A percentile compares a stretch with the other conserved stretches of the same genome.
These are phyloP conservation scores for Macaria liturata DNA, from an alignment of 2,888 invertebrate genomes.

Conservation along the genomic window DNA sequence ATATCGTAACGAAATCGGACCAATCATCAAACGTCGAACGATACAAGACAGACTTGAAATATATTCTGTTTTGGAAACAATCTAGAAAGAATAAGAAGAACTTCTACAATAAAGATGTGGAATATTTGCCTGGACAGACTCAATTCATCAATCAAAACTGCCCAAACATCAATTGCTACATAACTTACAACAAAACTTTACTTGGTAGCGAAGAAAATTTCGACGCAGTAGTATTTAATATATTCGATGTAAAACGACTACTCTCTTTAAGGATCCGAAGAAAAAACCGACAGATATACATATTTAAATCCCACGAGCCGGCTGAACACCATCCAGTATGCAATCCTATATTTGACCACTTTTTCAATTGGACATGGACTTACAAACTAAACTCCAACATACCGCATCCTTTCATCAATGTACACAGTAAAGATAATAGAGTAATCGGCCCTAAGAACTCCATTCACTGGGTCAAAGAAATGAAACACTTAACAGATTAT, in stretches of 20 bases:
- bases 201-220: slow-evolving; percentile 51
- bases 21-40: slow-evolving; percentile 33
- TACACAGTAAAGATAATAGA: slow-evolving; percentile 46
- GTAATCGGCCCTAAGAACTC: slow-evolving; percentile 55
- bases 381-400: slow-evolving; percentile 68
- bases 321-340: slow-evolving; percentile 59
- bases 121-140: slow-evolving; percentile 51
- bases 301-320: slow-evolving; percentile 64
- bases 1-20: slow-evolving; percentile 33
- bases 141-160: slow-evolving; percentile 66
- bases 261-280: slow-evolving; percentile 48
- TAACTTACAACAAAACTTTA: slow-evolving; percentile 58
- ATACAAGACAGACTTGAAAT: slow-evolving; percentile 64
- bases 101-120: slow-evolving; percentile 31
- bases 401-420: slow-evolving; percentile 59
- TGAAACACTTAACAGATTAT: slow-evolving; percentile 45
- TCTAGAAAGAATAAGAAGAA: slow-evolving; percentile 31
- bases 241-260: slow-evolving; percentile 49
- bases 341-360: slow-evolving; percentile 55
- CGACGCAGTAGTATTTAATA: slow-evolving; percentile 64
- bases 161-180: slow-evolving; percentile 62
- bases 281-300: slow-evolving; percentile 57
- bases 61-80: slow-evolving; percentile 65
- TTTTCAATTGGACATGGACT: slow-evolving; percentile 76
- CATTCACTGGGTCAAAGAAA: slow-evolving; percentile 52